phyloP scores from a whole-genome alignment of 1,140 invertebrate species.

The Ips nitidus region DNA sequence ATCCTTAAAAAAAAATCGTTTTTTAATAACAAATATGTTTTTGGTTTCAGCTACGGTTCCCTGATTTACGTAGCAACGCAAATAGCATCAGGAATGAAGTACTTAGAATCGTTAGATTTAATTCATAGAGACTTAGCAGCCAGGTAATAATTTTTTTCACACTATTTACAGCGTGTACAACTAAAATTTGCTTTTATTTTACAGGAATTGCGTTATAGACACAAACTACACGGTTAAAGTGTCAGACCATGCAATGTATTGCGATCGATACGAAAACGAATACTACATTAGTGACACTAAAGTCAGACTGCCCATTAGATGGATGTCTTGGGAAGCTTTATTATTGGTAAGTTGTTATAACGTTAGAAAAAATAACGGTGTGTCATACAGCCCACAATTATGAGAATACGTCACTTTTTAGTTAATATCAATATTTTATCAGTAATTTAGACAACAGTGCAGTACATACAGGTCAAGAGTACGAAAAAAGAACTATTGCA shows the following conservation, averaged over 20 bases:
- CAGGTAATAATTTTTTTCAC: constrained; percentile 56
- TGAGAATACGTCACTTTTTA: too few relatives aligned
- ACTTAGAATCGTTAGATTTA: constrained; percentile 77
- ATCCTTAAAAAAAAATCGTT: too few relatives aligned
- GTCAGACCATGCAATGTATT: constrained; percentile 87
- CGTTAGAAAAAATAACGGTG: not conserved
- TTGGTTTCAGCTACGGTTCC: constrained; percentile 58
- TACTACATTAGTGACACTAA: constrained; percentile 84
- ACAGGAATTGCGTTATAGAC: constrained; percentile 83
- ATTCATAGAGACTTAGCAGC: constrained; percentile 80
- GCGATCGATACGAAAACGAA: constrained; percentile 77
- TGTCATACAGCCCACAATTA: too few relatives aligned
- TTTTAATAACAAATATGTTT: not conserved
- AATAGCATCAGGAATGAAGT: constrained; percentile 84
- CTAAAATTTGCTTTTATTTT: constrained; percentile 15
- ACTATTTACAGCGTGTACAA: not conserved
- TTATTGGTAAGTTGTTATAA: constrained; percentile 64
- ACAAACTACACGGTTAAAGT: constrained; percentile 78
- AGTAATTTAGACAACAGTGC: too few relatives aligned
- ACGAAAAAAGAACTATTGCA: too few relatives aligned
- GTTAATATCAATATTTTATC: too few relatives aligned
- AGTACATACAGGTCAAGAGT: too few relatives aligned
- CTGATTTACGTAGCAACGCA: constrained; percentile 75
- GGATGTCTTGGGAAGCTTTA: constrained; percentile 84
- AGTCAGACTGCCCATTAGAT: constrained; percentile 73